phyloP scores from a whole-genome alignment of 1,140 invertebrate species.

The Drosophila mauritiana region DNA sequence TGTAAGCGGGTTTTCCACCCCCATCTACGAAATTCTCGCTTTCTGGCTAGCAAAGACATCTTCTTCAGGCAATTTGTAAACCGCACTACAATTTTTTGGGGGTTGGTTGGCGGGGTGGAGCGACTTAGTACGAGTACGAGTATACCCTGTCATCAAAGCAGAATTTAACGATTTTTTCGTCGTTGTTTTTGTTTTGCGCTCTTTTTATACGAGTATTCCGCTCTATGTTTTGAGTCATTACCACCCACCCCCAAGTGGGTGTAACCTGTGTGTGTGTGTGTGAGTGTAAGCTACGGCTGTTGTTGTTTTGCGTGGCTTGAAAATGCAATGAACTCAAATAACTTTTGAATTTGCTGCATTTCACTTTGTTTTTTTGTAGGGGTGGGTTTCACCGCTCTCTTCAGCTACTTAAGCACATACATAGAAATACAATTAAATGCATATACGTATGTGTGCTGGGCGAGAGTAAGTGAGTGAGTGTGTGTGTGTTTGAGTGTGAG shows the following conservation, averaged over 20 bases:
- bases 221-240: constrained; percentile 81
- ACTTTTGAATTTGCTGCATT: constrained; percentile 83
- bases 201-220: constrained; percentile 51
- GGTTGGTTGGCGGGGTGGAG: constrained; percentile 26
- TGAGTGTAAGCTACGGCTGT: constrained; percentile 21
- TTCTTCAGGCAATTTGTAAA: constrained; percentile 55
- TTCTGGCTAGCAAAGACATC: constrained; percentile 31
- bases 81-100: constrained; percentile 46
- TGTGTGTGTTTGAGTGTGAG: constrained; percentile 46
- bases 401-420: constrained; percentile 69
- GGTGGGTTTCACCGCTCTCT: constrained; percentile 71
- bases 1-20: constrained; percentile 43
- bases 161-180: constrained; percentile 72
- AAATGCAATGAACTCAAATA: constrained; percentile 84
- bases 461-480: constrained; percentile 1
- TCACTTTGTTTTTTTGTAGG: constrained; percentile 65
- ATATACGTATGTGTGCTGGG: constrained; percentile 22
- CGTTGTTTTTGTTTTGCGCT: constrained; percentile 55
- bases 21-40: constrained; percentile 22
- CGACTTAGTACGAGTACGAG: constrained; percentile 38
- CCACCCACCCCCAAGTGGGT: constrained; percentile 67
- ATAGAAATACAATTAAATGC: constrained; percentile 55
- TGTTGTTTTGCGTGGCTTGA: constrained; percentile 77
- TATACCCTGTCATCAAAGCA: constrained; percentile 67
- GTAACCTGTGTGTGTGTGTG: constrained; percentile 29